These are phyloP conservation scores for Phengaris arion DNA, from an alignment of 2,888 invertebrate species.

Conservation along the genomic window DNA sequence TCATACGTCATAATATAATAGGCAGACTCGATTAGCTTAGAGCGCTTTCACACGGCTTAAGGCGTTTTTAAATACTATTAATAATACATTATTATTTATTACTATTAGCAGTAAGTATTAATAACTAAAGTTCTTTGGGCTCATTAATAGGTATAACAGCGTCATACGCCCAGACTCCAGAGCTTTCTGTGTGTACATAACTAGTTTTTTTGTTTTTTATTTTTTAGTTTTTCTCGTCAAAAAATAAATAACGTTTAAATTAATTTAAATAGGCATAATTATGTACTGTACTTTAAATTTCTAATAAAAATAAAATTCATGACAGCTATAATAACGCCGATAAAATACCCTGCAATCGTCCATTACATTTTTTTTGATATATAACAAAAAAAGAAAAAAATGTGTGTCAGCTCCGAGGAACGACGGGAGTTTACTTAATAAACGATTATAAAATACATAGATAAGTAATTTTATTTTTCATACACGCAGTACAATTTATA, in stretches of 20 bases:
- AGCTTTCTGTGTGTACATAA: too few species aligned
- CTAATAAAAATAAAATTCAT: too few species aligned
- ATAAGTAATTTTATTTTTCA: too few species aligned
- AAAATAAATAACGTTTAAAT: neutral
- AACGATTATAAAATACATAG: too few species aligned
- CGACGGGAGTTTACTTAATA: too few species aligned
- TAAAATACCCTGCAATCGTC: too few species aligned
- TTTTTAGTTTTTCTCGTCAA: neutral
- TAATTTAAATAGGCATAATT: too few species aligned
- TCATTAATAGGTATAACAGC: neutral
- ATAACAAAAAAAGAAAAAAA: neutral
- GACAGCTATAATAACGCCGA: too few species aligned
- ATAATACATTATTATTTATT: conserved; percentile 16
- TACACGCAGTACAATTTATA: too few species aligned
- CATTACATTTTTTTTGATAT: neutral
- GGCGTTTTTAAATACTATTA: conserved; percentile 39
- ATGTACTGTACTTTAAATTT: too few species aligned
- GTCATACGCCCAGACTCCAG: neutral
- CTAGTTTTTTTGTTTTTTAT: too few species aligned
- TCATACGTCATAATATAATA: neutral
- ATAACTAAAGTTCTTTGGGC: conserved; percentile 4
- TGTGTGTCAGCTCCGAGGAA: too few species aligned
- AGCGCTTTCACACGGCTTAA: conserved; percentile 47
- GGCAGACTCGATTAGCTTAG: conserved; percentile 39
- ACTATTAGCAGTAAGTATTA: neutral